Evolutionary conservation across 2,797 vertebrate genomes (phyloP).

Genomic region (Smutsia temminckii): DNA sequence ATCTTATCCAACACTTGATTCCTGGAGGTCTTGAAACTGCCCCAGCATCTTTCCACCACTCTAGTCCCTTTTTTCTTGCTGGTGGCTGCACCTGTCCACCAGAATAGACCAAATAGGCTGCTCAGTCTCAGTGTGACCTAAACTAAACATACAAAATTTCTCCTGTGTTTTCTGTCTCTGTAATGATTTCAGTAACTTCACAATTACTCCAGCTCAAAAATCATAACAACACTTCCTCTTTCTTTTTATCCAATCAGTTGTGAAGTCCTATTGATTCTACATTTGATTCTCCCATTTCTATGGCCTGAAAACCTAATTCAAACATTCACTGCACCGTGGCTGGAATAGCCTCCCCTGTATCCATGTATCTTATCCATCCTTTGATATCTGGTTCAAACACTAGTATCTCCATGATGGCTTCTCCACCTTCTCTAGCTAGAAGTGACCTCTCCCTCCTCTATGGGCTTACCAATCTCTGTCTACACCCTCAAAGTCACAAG

Average conservation of each 20-base stretch:
- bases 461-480: neutral
- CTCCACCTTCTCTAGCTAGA: neutral
- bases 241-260: neutral
- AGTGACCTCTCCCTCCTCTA: neutral
- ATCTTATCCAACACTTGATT: neutral
- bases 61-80: neutral
- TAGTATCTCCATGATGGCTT: neutral
- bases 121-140: neutral
- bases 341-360: neutral
- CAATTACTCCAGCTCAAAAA: neutral
- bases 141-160: neutral
- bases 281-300: neutral
- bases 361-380: neutral
- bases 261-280: neutral
- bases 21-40: neutral
- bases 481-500: neutral
- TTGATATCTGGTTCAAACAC: neutral
- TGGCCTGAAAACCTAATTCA: neutral
- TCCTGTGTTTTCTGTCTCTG: neutral
- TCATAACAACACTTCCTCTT: neutral
- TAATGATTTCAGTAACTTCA: neutral
- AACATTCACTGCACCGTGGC: neutral
- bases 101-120: neutral
- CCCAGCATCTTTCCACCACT: neutral
- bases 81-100: neutral